Base-by-base conservation (phyloP, 2,888 invertebrate species). In the Melipona beecheii region DNA sequence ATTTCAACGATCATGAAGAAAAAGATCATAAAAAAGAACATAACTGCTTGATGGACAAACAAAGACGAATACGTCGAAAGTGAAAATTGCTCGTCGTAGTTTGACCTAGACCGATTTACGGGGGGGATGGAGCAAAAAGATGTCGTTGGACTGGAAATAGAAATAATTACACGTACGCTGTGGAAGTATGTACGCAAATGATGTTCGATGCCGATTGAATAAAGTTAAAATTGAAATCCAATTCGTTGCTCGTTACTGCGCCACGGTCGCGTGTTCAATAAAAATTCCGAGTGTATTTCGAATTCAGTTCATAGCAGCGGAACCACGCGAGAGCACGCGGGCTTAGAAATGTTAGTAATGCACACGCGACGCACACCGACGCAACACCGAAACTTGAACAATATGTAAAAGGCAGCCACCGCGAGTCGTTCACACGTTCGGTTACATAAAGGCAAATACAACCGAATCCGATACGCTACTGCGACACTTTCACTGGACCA, bases 401-500 rank as follows among this genome's bases (percentile, higher is more conserved):
- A 65, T 60, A 78, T 69, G 43, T 21, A 77, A 81, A 68, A 19
- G 31, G 31, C 31, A 2, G 13, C 2, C 24, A 24, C 60, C 58
- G 27, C 43, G 43, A 60, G 52, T 79, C 70, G 79, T 74, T 75
- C 83, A 60, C 79, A 69, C 78, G 68, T 79, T 79, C 73, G 54
- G 78, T 86, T 86, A 87, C 86, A 81, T 86, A 87, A 86, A 87
- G 49, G 75, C 83, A 81, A 85, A 81, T 79, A 84, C 75, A 58
- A 76, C 43, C 75, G 68, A 80, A 81, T 78, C 77, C 72, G 72
- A 83, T 62, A 73, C 73, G 65, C 62, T 36, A 54, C 49, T 72
- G 80, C 75, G 84, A 86, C 86, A 87, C 87, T 87, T 87, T 87
- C 87, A 86, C 87, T 87, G 85, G 87, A 86, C 86, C 83, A 83